Evolutionary conservation across 1,140 invertebrate genomes (phyloP), one percentile per base, ranked within the genome.

Genomic region (Zaprionus lachaisei): DNA sequence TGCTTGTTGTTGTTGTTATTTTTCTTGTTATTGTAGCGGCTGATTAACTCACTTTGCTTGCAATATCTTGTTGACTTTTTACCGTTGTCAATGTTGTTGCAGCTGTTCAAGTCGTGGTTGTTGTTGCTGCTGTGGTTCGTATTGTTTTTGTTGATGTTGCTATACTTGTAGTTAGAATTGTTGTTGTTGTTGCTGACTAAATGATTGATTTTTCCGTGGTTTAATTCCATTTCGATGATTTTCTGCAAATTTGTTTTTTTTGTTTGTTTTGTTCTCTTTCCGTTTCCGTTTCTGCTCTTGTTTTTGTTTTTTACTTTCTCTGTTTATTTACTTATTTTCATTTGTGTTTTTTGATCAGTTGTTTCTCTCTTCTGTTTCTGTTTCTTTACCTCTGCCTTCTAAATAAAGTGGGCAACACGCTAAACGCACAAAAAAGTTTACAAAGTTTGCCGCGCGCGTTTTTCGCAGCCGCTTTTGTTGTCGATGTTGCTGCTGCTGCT

Each of bases 201-300:
- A 77, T 85, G 83, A 83, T 79, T 87, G 69, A 71, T 61, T 65
- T 80, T 74, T 67, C 63, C 79, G 77, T 87, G 80, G 80, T 56
- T 76, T 54, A 87, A 83, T 86, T 86, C 83, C 83, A 86, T 86
- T 86, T 87, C 83, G 83, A 87, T 87, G 83, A 80, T 86, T 85
- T 77, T 67, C 66, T 74, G 70, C 57, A 72, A 69, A 72, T 74
- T 61, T n/a, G n/a, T n/a, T n/a, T n/a, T n/a, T n/a, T n/a, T n/a
- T n/a, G n/a, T n/a, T 38, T 66, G n/a, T 57, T 38, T 20, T n/a
- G 24, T 66, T 28, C 38, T 68, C 49, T 67, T 77, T 37, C 47
- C 51, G 57, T 55, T 15, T 20, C 20, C 51, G 24, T 24, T 26
- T 41, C 41, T n/a, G 12, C 54, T 56, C 62, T 76, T 60, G n/a